Conservation (phyloP, 2,888 invertebrate genomes). For the Temnothorax rugatulus region DNA sequence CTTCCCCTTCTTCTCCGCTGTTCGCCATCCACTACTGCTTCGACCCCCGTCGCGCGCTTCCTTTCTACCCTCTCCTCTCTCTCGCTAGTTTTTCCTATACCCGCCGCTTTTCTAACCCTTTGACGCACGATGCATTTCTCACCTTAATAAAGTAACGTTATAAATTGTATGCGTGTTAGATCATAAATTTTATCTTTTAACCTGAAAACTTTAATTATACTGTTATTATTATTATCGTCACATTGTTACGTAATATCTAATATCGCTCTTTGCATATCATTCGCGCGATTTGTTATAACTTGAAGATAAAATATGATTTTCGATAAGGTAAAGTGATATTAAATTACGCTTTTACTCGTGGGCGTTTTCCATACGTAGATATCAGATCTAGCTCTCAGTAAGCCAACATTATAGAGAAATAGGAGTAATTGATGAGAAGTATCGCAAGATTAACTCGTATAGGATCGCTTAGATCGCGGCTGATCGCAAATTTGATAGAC, state of each 20-base stretch:
- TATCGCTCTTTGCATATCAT: neutral
- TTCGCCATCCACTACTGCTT: conserved; percentile 59
- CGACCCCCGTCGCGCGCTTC: conserved; percentile 37
- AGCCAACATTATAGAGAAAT: neutral
- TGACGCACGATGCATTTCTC: conserved; percentile 24
- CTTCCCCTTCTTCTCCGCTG: conserved; percentile 58
- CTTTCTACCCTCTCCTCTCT: neutral
- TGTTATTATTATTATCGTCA: neutral
- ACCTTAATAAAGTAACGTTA: conserved; percentile 9
- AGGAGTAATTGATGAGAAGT: neutral
- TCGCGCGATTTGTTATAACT: neutral
- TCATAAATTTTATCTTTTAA: neutral
- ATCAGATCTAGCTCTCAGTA: neutral
- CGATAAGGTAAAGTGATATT: neutral
- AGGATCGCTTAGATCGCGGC: neutral
- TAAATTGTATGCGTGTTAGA: neutral
- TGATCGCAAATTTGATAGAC: neutral
- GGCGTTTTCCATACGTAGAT: neutral
- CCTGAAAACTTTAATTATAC: neutral
- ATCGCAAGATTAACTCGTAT: neutral
- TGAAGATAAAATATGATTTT: neutral
- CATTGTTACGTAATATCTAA: neutral
- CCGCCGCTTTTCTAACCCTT: neutral
- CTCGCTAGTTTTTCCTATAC: conserved; percentile 29
- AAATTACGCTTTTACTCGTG: neutral